A percentile compares a stretch with the other conserved stretches of the same genome.
Conservation (phyloP, 2,888 invertebrate genomes). For the Notodonta ziczac region DNA sequence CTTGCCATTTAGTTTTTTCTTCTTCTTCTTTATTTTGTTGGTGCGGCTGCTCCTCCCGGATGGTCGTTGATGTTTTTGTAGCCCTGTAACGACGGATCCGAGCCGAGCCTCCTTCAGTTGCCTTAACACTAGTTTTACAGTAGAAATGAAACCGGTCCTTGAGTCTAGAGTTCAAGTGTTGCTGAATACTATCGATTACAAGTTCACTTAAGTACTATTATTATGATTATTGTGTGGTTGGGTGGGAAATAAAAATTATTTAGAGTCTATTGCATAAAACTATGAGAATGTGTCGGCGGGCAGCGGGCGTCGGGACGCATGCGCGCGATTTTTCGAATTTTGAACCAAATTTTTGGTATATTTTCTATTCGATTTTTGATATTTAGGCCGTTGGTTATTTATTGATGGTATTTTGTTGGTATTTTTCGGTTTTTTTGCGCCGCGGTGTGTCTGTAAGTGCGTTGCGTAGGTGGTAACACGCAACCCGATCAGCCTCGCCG, state of each 20-base stretch:
- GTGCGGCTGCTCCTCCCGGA: constrained; percentile 74
- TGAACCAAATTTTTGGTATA: constrained; percentile 73
- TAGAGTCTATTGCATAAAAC: constrained; percentile 82
- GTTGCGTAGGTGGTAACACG: constrained; percentile 83
- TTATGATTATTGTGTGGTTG: constrained; percentile 66
- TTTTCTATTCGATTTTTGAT: constrained; percentile 64
- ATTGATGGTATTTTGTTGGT: constrained; percentile 37
- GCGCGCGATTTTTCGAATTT: constrained; percentile 79
- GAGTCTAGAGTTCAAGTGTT: constrained; percentile 80
- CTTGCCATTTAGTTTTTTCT: constrained; percentile 64
- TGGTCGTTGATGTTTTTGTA: constrained; percentile 72
- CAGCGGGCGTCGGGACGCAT: constrained; percentile 71
- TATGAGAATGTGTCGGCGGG: constrained; percentile 83
- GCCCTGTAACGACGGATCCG: constrained; percentile 78
- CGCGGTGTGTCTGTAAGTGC: constrained; percentile 37
- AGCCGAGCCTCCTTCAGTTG: constrained; percentile 78
- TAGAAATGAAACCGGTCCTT: constrained; percentile 74
- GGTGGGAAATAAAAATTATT: constrained; percentile 67
- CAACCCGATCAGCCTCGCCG: constrained; percentile 78
- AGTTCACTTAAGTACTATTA: constrained; percentile 80
- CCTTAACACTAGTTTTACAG: constrained; percentile 81
- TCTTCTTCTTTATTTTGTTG: constrained; percentile 53
- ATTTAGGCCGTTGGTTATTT: constrained; percentile 54
- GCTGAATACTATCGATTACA: constrained; percentile 79
- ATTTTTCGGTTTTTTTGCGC: constrained; percentile 42